phyloP scores from a whole-genome alignment of 1,140 invertebrate species.

The Eumaeus atala region DNA sequence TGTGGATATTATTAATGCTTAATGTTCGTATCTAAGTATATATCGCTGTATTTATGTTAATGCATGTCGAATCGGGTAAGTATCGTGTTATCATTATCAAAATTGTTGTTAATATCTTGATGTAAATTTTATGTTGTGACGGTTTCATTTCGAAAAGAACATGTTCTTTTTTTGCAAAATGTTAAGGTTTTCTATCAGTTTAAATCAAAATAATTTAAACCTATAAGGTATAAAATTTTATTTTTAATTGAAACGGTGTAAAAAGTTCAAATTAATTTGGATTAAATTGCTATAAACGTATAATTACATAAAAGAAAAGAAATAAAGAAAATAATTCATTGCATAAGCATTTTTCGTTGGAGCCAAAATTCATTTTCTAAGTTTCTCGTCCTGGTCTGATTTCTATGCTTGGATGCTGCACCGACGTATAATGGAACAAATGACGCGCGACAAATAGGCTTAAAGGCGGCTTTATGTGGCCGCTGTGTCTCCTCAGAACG shows the following conservation, averaged over 20 bases:
- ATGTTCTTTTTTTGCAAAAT: background rate
- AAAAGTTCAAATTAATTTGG: no score
- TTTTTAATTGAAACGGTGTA: no score
- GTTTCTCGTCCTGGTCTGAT: conserved; percentile 55
- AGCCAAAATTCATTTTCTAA: conserved; percentile 17
- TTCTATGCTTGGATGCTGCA: conserved; percentile 68
- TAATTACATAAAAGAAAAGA: no score
- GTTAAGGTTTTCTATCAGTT: background rate
- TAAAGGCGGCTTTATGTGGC: conserved; percentile 74
- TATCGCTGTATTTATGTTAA: conserved; percentile 14
- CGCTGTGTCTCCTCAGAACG: conserved; percentile 80
- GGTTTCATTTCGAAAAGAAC: background rate
- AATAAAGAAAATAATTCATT: no score
- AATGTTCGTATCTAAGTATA: conserved; percentile 7
- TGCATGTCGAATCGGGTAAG: conserved; percentile 3
- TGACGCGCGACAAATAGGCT: conserved; percentile 57
- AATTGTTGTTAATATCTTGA: conserved; percentile 14
- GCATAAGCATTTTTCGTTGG: background rate
- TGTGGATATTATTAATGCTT: conserved; percentile 6
- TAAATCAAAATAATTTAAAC: background rate
- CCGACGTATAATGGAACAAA: conserved; percentile 45
- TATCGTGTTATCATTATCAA: conserved; percentile 15
- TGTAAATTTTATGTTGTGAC: conserved; percentile 2
- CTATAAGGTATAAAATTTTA: conserved; percentile 3
- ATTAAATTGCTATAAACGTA: no score